phyloP scores from a whole-genome alignment of 2,113 vertebrate species.

The Pseudorasbora parva region DNA sequence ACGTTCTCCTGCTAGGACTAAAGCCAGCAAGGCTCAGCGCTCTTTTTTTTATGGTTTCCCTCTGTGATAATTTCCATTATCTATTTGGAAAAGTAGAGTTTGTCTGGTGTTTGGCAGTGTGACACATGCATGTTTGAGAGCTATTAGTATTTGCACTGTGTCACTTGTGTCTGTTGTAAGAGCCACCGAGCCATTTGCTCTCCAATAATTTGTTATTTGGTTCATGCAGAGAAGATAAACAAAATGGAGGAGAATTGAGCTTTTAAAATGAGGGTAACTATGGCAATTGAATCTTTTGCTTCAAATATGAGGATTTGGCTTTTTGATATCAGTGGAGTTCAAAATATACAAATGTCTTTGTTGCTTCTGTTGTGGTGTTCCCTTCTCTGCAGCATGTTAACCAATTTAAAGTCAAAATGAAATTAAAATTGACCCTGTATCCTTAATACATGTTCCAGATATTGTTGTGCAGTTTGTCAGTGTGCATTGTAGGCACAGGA shows the following conservation, averaged over 20 bases:
- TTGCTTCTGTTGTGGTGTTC: not conserved
- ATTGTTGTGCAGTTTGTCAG: not conserved
- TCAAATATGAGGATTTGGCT: not conserved
- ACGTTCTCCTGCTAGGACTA: not conserved
- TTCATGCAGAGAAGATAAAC: conserved; percentile 28
- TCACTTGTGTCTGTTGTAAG: conserved; percentile 37
- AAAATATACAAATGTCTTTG: not conserved
- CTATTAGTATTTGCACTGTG: conserved; percentile 6
- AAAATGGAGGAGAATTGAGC: not conserved
- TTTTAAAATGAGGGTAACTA: conserved; percentile 6
- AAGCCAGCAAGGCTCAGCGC: not conserved
- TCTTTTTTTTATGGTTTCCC: conserved; percentile 16
- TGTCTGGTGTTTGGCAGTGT: conserved; percentile 27
- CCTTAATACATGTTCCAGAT: not conserved
- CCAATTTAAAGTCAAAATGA: not conserved
- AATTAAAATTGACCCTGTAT: not conserved
- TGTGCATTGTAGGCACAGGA: not conserved
- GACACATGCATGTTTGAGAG: conserved; percentile 26
- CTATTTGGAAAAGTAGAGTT: conserved; percentile 1
- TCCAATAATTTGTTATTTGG: conserved; percentile 27
- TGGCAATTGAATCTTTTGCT: not conserved
- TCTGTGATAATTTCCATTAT: conserved; percentile 16
- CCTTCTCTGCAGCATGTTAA: not conserved
- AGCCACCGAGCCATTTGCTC: conserved; percentile 10
- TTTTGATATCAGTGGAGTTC: not conserved